Base-by-base conservation (phyloP, 2,888 invertebrate genomes). In the Diabrotica balteata region DNA sequence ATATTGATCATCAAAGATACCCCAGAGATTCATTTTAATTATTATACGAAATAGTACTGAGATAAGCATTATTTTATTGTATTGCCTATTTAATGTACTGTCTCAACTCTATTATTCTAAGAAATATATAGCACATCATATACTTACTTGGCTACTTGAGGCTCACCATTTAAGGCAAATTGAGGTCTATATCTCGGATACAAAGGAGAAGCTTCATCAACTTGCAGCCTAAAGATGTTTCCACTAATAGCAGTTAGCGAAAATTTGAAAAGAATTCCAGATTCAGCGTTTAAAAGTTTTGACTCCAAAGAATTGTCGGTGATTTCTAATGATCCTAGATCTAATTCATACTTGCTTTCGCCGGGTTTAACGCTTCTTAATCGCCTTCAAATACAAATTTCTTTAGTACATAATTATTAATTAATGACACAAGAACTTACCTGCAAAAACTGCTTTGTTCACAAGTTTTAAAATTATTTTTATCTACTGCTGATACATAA, bases 401-500 rank as follows among this genome's bases (percentile, higher is more conserved):
- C 5, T 32, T 73, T 47, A 52, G 11, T 32, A 32, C 51, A 60
- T 22, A 58, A 11, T 32, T 49, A 58, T 59, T 22, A 58, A 11
- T 32, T 49, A 58, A 22, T 59, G 11, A 58, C 32, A 6, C 32
- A 32, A 32, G 5, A 11, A 83, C 86, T 85, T 85, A 94, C 94
- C 92, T 92, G 87, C 97, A 97, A 84, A 97, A 98, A 71, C 96
- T 95, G 80, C 96, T 95, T 84, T 97, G 97, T 11, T 97, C 95
- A 82, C 97, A 98, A 72, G 93, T 92, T 85, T 97, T 97, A 82
- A 98, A 98, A 85, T 95, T 96, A 77, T 90, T 92, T 79, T 89
- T 90, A 84, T 95, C 96, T 8, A 98, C 97, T 55, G 88, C 89
- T 52, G 64, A 58, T 45, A 58, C 58, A 44, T 53, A 64, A 43